Evolutionary conservation across 2,797 vertebrate species (phyloP), one percentile per base, ranked within the genome.

Genomic region (Caiman crocodilus): DNA sequence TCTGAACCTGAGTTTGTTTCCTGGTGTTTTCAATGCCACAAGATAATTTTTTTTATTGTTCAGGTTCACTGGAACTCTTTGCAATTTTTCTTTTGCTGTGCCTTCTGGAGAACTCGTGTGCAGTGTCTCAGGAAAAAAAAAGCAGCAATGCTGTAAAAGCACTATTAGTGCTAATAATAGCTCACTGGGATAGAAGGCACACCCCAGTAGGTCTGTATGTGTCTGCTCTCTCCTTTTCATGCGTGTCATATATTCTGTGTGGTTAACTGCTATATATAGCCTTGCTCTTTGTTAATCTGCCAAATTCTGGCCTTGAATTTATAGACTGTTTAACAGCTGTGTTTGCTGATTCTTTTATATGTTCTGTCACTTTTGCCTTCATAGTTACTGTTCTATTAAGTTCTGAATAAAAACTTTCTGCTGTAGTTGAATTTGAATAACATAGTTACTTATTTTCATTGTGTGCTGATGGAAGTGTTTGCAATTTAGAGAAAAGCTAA

Each of bases 281-380:
- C 15, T 42, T 28, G 6, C 18, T 81, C 14, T 84, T 90, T 89
- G 42, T 82, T 23, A 25, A 84, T 61, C 12, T 65, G 6, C 42
- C n/a, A 60, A 4, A 75, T 21, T 26, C 4, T 73, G 67, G n/a
- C 32, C 78, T 88, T 79, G 7, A 77, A 73, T 82, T 88, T 92
- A 76, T 78, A n/a, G 1, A 89, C 81, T 76, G 4, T 8, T n/a
- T 86, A 88, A 63, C 26, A 84, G 10, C 50, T 87, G 80, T 88
- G 6, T 25, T 87, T 75, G 21, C 25, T 76, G 1, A 0, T 64
- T 84, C 42, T 88, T 88, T 23, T 32, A 13, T 65, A 20, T 82
- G 87, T 56, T 3, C 56, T 25, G 42, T 81, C 64, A 79, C 28
- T 89, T 92, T 69, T 85, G 25, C n/a, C 32, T 87, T 92, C 67